Evolutionary conservation across 2,888 invertebrate species (phyloP).

Genomic region (Dasypogon diadema): DNA sequence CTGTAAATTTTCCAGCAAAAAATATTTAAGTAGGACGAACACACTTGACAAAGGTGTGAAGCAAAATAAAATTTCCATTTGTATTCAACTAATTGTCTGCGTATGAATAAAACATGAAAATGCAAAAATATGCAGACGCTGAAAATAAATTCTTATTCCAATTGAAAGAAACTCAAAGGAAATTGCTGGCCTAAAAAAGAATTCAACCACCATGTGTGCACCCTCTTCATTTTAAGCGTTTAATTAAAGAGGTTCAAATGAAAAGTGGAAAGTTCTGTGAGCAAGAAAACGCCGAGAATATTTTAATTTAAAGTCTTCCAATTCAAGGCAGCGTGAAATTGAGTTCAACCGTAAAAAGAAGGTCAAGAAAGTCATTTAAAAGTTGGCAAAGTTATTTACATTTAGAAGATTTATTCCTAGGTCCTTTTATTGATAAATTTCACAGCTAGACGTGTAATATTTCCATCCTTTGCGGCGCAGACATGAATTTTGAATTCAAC

Average conservation of each 20-base stretch:
- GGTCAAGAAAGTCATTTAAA: conserved; percentile 36
- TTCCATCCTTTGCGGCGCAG: neutral
- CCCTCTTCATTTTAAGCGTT: conserved; percentile 29
- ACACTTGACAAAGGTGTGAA: conserved; percentile 21
- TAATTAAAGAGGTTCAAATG: conserved; percentile 38
- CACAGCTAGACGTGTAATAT: conserved; percentile 9
- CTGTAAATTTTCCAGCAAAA: neutral
- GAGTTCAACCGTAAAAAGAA: conserved; percentile 1
- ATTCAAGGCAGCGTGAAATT: neutral
- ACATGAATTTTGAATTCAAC: too few relatives aligned
- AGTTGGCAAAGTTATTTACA: conserved; percentile 21
- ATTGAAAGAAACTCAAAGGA: conserved; percentile 35
- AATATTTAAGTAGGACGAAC: neutral
- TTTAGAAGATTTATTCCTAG: conserved; percentile 19
- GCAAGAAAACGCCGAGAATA: conserved; percentile 17
- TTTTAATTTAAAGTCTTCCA: conserved; percentile 40
- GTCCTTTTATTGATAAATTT: conserved; percentile 16
- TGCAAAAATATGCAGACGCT: conserved; percentile 41
- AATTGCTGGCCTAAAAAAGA: conserved; percentile 18
- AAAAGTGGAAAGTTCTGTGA: conserved; percentile 8
- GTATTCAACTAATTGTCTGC: conserved; percentile 38
- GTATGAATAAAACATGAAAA: conserved; percentile 49
- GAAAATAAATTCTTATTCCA: conserved; percentile 17
- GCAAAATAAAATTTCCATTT: conserved; percentile 40
- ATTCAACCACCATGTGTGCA: conserved; percentile 9